Evolutionary conservation across 2,113 vertebrate genomes (phyloP).

Genomic region (Typhlomys cinereus): DNA sequence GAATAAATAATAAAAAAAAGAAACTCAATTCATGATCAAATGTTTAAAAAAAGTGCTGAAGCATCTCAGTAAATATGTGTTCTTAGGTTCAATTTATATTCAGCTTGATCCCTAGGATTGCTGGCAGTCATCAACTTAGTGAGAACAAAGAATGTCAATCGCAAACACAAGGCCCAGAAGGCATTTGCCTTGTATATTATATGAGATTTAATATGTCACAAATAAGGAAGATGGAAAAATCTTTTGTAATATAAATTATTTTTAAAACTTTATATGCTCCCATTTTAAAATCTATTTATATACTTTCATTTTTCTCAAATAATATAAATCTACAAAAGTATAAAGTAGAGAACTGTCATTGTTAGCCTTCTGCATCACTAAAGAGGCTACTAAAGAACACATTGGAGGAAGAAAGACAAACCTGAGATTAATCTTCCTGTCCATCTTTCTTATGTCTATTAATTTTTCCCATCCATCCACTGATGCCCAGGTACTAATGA

Average conservation of each 20-base stretch:
- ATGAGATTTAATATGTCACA: background rate
- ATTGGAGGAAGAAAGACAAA: background rate
- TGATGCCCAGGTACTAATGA: background rate
- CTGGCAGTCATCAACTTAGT: conserved; percentile 3
- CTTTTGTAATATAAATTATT: conserved; percentile 35
- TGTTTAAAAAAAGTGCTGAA: background rate
- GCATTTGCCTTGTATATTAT: background rate
- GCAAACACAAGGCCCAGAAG: conserved; percentile 1
- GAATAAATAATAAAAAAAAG: no score
- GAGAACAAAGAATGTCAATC: background rate
- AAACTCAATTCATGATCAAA: background rate
- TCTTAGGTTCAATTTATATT: conserved; percentile 20
- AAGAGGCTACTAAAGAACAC: background rate
- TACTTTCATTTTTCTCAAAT: conserved; percentile 17
- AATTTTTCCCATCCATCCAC: background rate
- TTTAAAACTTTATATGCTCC: background rate
- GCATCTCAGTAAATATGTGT: background rate
- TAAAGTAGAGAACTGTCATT: background rate
- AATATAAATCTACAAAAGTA: background rate
- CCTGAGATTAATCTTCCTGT: background rate
- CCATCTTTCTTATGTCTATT: background rate
- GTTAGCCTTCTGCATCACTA: background rate
- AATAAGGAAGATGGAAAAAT: background rate
- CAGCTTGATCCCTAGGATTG: background rate
- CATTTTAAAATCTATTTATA: background rate